phyloP scores from a whole-genome alignment of 1,140 invertebrate species.

The Neomicropteryx cornuta region DNA sequence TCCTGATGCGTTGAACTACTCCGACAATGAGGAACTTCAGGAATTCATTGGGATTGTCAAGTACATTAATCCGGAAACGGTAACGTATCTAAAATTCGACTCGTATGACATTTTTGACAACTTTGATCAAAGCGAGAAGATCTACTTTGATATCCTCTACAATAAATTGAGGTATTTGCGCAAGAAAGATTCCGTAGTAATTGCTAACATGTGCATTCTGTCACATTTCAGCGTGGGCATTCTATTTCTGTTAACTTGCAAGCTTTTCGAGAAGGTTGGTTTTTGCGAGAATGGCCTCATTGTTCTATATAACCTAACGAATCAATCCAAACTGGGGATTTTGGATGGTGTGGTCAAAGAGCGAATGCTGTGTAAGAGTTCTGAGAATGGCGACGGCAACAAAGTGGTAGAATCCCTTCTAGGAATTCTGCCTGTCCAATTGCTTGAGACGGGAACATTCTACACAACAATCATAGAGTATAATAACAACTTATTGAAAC shows the following conservation, averaged over 20 bases:
- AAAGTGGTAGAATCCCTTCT: too few species aligned
- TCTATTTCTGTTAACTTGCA: conserved; percentile 26
- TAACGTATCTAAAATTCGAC: conserved; percentile 20
- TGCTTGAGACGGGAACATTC: too few species aligned
- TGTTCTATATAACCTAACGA: too few species aligned
- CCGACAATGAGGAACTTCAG: conserved; percentile 17
- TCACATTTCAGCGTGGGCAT: conserved; percentile 35
- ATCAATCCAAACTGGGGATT: too few species aligned
- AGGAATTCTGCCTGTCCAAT: too few species aligned
- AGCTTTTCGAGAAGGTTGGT: conserved; percentile 29
- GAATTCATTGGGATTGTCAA: conserved; percentile 8
- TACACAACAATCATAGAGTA: too few species aligned
- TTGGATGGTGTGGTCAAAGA: too few species aligned
- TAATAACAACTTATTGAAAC: too few species aligned
- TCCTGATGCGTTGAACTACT: conserved; percentile 18
- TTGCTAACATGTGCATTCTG: conserved; percentile 28
- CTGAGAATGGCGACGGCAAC: too few species aligned
- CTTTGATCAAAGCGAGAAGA: conserved; percentile 28
- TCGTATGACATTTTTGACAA: conserved; percentile 21
- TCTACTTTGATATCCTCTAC: conserved; percentile 23
- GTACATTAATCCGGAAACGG: conserved; percentile 14
- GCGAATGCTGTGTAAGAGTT: too few species aligned
- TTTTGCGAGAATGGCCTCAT: too few species aligned
- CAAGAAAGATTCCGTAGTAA: conserved; percentile 20
- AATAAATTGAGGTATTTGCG: conserved; percentile 20